Evolutionary conservation across 1,140 invertebrate species (phyloP), one percentile per base, ranked within the genome.

Genomic region (Cydia fagiglandana): DNA sequence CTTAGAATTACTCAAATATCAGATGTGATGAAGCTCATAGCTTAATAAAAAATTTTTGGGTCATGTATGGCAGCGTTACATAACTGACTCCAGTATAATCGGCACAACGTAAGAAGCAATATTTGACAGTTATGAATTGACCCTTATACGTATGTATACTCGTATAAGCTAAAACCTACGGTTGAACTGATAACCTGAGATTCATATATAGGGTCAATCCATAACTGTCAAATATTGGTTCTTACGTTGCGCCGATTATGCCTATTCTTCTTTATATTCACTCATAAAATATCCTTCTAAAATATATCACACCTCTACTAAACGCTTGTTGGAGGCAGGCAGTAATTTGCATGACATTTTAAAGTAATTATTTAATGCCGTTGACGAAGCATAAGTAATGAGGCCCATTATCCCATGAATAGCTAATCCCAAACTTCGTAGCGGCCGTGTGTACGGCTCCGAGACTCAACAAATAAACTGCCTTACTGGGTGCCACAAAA

Each of bases 371-470:
- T 68, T 68, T 68, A 68, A 68, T 68, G 64, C 64, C 30, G 28
- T 17, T 34, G 64, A n/a, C 30, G 15, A 34, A 68, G 64, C 64
- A 68, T 68, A 68, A 68, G 64, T 68, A 68, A 68, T 68, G 64
- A 68, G 64, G 64, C 64, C 64, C 64, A 68, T 68, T 68, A 68
- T 38, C 64, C 64, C 28, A 68, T 68, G 64, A 68, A 68, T 68
- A 68, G 24, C 64, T 68, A 68, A 68, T 68, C 28, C 64, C 13
- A 38, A 68, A 68, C 28, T 68, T 38, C 30, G 64, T 38, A 15
- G 64, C 30, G 64, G 64, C 30, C 24, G 64, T 68, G 13, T 68
- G 64, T 28, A 24, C 64, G 10, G 28, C 64, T 68, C 28, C 64
- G 28, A 30, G 64, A 38, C 64, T 68, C 64, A 13, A 13, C 30